These are phyloP conservation scores for Nasua narica DNA, from an alignment of 2,797 vertebrate species.

Conservation along the genomic window DNA sequence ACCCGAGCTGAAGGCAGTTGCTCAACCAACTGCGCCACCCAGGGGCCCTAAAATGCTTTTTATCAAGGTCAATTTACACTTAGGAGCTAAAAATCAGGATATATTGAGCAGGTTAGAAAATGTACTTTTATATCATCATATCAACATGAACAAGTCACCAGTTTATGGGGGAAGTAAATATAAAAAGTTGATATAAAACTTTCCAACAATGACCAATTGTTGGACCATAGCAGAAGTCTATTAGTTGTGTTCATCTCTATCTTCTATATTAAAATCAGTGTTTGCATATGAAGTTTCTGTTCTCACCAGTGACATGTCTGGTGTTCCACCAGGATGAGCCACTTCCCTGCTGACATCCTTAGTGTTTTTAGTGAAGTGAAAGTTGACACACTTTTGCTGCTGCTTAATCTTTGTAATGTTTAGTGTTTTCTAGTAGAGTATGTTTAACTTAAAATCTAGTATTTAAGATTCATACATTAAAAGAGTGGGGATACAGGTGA, in stretches of 20 bases:
- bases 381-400: background rate
- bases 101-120: background rate
- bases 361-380: background rate
- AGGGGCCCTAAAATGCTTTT: slow-evolving; percentile 3
- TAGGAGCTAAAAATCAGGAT: background rate
- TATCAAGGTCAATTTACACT: background rate
- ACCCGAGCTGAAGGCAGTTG: too few relatives aligned
- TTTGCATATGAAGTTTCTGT: background rate
- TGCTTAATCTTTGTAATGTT: background rate
- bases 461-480: background rate
- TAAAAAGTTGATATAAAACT: background rate
- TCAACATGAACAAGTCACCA: background rate
- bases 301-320: background rate
- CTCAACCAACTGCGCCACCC: too few relatives aligned
- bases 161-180: background rate
- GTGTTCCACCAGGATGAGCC: background rate
- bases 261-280: background rate
- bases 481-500: background rate
- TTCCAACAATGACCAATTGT: background rate
- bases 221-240: background rate
- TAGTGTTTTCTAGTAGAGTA: background rate
- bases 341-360: background rate
- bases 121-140: background rate
- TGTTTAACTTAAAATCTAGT: background rate
- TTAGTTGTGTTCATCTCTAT: background rate